Evolutionary conservation across 2,113 vertebrate genomes (phyloP).

Genomic region (Suncus etruscus): DNA sequence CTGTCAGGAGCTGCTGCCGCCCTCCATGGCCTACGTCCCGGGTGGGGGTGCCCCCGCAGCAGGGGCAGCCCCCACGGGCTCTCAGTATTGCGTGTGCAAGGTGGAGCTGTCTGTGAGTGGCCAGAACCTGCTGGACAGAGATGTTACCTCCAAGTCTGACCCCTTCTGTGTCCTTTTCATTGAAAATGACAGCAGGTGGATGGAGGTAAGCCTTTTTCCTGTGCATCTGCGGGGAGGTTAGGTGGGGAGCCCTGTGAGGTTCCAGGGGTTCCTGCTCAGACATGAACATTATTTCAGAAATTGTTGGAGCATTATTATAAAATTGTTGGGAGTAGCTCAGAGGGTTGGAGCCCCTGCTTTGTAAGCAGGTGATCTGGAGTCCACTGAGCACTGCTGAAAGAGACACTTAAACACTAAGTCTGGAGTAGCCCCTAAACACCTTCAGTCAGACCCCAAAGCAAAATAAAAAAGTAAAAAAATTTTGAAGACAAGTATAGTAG

Average conservation of each 20-base stretch:
- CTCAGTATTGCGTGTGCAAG: conserved; percentile 94
- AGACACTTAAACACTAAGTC: too few species aligned
- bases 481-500: too few species aligned
- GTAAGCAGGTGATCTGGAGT: too few species aligned
- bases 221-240: background rate
- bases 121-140: conserved; percentile 95
- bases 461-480: too few species aligned
- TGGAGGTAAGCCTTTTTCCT: conserved; percentile 91
- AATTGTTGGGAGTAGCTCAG: background rate
- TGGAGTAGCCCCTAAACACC: too few species aligned
- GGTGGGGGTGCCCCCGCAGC: conserved; percentile 78
- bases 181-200: conserved; percentile 95
- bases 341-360: too few species aligned
- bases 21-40: conserved; percentile 92
- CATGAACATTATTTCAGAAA: background rate
- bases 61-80: conserved; percentile 82
- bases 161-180: conserved; percentile 98
- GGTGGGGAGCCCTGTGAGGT: background rate
- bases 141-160: conserved; percentile 98
- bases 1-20: conserved; percentile 82
- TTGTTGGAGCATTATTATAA: background rate
- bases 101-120: conserved; percentile 95
- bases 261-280: background rate
- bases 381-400: too few species aligned
- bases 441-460: too few species aligned